Evolutionary conservation across 1,140 invertebrate species (phyloP).

Genomic region (Drosophila tani): DNA sequence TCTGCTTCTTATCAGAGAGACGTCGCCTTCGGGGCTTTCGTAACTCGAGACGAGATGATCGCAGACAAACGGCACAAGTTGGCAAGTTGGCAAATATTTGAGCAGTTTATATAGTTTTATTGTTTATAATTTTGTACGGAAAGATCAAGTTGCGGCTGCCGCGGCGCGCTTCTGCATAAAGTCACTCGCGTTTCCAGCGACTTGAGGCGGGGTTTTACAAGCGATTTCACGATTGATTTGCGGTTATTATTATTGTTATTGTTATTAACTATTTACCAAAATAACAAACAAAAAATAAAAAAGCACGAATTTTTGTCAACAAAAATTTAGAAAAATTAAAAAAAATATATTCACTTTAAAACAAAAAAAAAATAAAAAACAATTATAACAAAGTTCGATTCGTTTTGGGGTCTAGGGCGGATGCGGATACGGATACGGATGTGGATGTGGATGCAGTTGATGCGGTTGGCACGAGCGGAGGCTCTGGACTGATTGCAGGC

Average conservation of each 20-base stretch:
- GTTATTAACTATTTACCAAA: background rate
- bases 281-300: background rate
- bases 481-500: slow-evolving; percentile 80
- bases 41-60: slow-evolving; percentile 59
- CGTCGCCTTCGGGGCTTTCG: slow-evolving; percentile 59
- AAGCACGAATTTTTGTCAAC: slow-evolving; percentile 10
- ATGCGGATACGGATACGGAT: slow-evolving; percentile 6
- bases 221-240: slow-evolving; percentile 18
- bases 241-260: background rate
- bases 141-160: slow-evolving; percentile 56
- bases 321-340: background rate
- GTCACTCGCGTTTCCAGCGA: slow-evolving; percentile 7
- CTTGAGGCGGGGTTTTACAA: slow-evolving; percentile 28
- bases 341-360: background rate
- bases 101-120: slow-evolving; percentile 57
- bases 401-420: slow-evolving; percentile 12
- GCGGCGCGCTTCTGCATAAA: slow-evolving; percentile 23
- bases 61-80: slow-evolving; percentile 16
- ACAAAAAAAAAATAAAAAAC: slow-evolving; percentile 35
- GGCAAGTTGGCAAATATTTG: slow-evolving; percentile 49
- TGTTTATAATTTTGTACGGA: slow-evolving; percentile 37
- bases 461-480: slow-evolving; percentile 79
- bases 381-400: background rate
- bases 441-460: slow-evolving; percentile 38
- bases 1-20: slow-evolving; percentile 42